Base-by-base conservation (phyloP, 2,888 invertebrate genomes). In the Eudasyphora cyanicolor region DNA sequence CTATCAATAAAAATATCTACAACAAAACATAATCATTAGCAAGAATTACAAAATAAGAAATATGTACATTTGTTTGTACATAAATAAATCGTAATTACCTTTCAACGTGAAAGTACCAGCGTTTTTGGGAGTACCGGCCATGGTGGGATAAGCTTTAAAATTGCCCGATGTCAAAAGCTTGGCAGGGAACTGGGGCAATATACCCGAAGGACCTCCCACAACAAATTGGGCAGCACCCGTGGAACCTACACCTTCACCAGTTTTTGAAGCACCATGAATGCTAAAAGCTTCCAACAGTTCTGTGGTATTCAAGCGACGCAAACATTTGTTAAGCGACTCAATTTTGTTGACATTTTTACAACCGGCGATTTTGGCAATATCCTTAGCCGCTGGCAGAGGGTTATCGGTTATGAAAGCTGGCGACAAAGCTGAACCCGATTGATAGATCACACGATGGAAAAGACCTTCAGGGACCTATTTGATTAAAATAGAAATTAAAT, bases 381-480 rank as follows among this genome's bases (percentile, higher is more conserved):
- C 90, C 77, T 87, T 90, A 1, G 92, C 90, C 14, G 91, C 89
- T 0, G 86, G 75, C 45, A 90, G 76, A 0, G 93, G 93, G 19
- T 92, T 87, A 12, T 89, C 89, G 77, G 94, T 93, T 19, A 93
- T 91, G 19, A 93, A 93, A 88, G 93, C 93, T 0, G 93, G 92
- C 64, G 93, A 92, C 1, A 93, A 85, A 0, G 93, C 92, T 8
- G 93, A 92, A 0, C 93, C 94, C 69, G 94, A 94, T 86, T 93
- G 93, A 27, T 93, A 90, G 84, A 94, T 94, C 10, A 92, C 93
- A 29, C 92, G 91, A 77, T 93, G 93, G 88, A 94, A 94, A 32
- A 94, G 90, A 35, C 92, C 93, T 88, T 89, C 77, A 0, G 89
- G 89, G 6, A 91, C 85, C 85, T 85, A 70, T 29, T 19, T 17